A percentile compares a stretch with the other conserved stretches of the same genome.
These are phyloP conservation scores for Nylanderia fulva DNA, from an alignment of 1,140 invertebrate species.

Conservation along the genomic window DNA sequence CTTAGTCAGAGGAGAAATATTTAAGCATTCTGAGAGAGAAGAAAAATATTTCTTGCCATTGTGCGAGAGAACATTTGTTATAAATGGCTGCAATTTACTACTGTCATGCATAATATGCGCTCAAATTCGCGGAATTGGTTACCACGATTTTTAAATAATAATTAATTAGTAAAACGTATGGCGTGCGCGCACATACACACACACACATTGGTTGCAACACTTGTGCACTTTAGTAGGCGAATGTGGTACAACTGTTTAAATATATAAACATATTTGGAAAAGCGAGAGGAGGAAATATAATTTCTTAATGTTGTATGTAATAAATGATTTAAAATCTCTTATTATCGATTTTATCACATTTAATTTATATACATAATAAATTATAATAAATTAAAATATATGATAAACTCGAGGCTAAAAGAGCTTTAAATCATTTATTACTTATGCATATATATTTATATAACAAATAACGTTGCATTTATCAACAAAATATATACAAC, in stretches of 20 bases:
- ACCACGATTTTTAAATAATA: conserved; percentile 48
- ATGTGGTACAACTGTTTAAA: conserved; percentile 46
- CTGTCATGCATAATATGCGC: conserved; percentile 52
- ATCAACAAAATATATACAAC: background rate
- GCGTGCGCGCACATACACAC: background rate
- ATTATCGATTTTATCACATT: conserved; percentile 12
- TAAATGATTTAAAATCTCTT: conserved; percentile 15
- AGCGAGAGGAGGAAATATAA: background rate
- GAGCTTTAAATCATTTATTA: too few relatives aligned
- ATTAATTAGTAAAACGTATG: conserved; percentile 39
- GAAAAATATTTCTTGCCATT: conserved; percentile 50
- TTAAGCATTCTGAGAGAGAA: conserved; percentile 29
- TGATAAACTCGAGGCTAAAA: too few relatives aligned
- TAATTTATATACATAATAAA: conserved; percentile 19
- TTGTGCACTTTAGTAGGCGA: conserved; percentile 1
- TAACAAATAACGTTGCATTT: background rate
- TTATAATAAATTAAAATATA: too few relatives aligned
- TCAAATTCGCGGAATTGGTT: conserved; percentile 25
- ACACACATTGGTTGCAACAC: background rate
- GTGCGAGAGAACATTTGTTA: conserved; percentile 44
- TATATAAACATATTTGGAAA: conserved; percentile 20
- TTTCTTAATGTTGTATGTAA: background rate
- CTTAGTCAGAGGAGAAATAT: conserved; percentile 25
- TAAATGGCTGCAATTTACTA: conserved; percentile 51
- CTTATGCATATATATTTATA: too few relatives aligned